Evolutionary conservation across 2,113 vertebrate species (phyloP).

Genomic region (Myanophis thanlyinensis): DNA sequence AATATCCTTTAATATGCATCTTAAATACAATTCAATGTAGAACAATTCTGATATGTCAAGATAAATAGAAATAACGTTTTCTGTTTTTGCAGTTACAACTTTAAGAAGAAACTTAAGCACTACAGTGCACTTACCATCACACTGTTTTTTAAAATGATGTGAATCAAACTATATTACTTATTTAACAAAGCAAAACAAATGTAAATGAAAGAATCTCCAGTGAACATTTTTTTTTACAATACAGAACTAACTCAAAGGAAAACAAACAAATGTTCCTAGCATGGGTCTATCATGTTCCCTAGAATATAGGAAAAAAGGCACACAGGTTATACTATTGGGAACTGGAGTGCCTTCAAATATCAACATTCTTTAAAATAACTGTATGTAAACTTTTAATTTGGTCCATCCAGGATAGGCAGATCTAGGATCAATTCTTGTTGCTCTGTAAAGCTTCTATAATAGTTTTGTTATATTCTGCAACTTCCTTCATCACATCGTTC

Average conservation of each 20-base stretch:
- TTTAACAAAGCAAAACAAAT: not conserved
- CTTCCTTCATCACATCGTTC: constrained; percentile 81
- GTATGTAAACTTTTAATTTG: constrained; percentile 37
- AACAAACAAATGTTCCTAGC: not conserved
- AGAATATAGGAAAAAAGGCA: not conserved
- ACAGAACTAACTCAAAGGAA: not conserved
- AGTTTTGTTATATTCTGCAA: constrained; percentile 85
- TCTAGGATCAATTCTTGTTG: constrained; percentile 73
- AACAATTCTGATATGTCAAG: not conserved
- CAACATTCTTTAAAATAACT: fast-evolving
- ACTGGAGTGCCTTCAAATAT: not conserved
- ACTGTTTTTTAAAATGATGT: not conserved
- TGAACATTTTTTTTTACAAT: not conserved
- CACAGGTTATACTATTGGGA: not conserved
- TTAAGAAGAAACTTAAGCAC: not conserved
- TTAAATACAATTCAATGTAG: not conserved
- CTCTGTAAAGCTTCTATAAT: constrained; percentile 82
- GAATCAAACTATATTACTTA: not conserved
- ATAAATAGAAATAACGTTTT: not conserved
- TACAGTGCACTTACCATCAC: not conserved
- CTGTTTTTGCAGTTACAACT: not conserved
- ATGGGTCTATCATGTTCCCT: not conserved
- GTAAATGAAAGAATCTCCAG: not conserved
- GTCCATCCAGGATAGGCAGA: constrained; percentile 42
- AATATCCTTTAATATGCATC: not conserved